Evolutionary conservation across 1,140 invertebrate genomes (phyloP), one percentile per base, ranked within the genome.

Genomic region (Leptopilina clavipes): DNA sequence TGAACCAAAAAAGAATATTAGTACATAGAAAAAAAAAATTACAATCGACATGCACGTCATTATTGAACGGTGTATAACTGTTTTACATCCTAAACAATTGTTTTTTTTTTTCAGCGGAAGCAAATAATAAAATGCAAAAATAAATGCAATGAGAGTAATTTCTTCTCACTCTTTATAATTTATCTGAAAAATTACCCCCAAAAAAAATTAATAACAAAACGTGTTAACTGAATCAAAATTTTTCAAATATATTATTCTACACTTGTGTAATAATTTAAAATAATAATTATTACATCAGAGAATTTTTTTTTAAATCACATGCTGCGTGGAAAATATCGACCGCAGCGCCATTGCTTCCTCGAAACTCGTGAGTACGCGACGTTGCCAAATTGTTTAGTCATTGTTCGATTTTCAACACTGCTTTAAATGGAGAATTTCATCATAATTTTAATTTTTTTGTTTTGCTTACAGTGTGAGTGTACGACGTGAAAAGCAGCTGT

Each of bases 301-400:
- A 52, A 52, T 52, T 52, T 52, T n/a, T n/a, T n/a, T n/a, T 52
- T 52, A 52, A 52, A 52, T 52, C 48, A 52, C 48, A 52, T 52
- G 48, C 0, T 52, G 6, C 14, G 44, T 71, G 1, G 17, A 14
- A 22, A 19, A 45, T 44, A 45, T 71, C 40, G 44, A 45, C 17
- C 37, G 9, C 70, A 71, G 70, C 44, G 44, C 70, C 37, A 43
- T 43, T 70, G 10, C 59, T 52, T 31, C 11, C 18, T 19, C 43
- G 14, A n/a, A n/a, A n/a, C n/a, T n/a, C 37, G 37, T 8, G 14
- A 31, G 25, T 9, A 65, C 1, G 59, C 44, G n/a, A 14, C 18
- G 65, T 44, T 25, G 37, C 19, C 25, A 59, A 14, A 22, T 45
- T 18, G 45, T n/a, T 45, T 52, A 3, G 11, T 65, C 59, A 65